Evolutionary conservation across 2,797 vertebrate species (phyloP), one percentile per base, ranked within the genome.

Genomic region (Vireo griseus): DNA sequence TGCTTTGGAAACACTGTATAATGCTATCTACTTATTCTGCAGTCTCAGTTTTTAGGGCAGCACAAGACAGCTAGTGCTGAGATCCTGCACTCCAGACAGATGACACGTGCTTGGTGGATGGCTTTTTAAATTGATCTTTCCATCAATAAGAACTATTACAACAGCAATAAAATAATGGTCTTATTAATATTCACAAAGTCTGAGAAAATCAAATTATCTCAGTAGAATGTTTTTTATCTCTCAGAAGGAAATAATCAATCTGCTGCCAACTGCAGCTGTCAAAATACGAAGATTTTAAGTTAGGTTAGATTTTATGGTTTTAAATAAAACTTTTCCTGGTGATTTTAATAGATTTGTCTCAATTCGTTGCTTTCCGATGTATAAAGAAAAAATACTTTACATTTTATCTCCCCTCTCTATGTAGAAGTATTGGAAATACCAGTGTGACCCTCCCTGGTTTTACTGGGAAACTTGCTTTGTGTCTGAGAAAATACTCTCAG

Each of bases 101-200:
- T 47, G 67, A 37, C 48, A 28, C 5, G 4, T 0, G 1, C 55
- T 48, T 69, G 40, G 29, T 76, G 39, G 66, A 75, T 52, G 50
- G 66, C 54, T 81, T 81, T 86, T 74, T 19, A 0, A 76, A 69
- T 26, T 54, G 51, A 4, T 14, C 25, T 66, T 79, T 68, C 75
- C 44, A 66, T 89, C 82, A 81, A 2, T 58, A 65, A 73, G 81
- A 59, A 9, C 72, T 50, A 13, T 33, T 79, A 67, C 16, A 67
- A 24, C 6, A 79, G 74, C 44, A 51, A n/a, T 76, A 52, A 82
- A 92, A 66, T 88, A 86, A 92, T 86, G 35, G 45, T 0, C 39
- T 77, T 91, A 74, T 91, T 89, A 95, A 89, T 94, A 95, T 94
- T 95, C 75, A 67, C n/a, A 13, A 57, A 47, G 61, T 28, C 78